A percentile compares a stretch with the other conserved stretches of the same genome.
Evolutionary conservation across 1,140 invertebrate genomes (phyloP).

Genomic region (Megalopta genalis): DNA sequence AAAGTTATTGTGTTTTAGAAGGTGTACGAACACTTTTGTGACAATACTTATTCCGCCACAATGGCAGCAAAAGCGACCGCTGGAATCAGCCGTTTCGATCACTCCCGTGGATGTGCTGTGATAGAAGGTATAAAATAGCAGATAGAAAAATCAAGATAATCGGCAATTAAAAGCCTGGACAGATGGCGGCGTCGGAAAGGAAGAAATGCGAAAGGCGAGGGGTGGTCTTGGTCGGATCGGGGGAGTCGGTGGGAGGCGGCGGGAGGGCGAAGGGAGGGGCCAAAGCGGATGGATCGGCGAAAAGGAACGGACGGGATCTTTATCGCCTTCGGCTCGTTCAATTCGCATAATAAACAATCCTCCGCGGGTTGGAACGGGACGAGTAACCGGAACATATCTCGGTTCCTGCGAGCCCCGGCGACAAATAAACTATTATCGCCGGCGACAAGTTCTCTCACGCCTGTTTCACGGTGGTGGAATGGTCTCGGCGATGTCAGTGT

Average conservation of each 20-base stretch:
- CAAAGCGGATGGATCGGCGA: slow-evolving; percentile 39
- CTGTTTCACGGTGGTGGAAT: slow-evolving; percentile 59
- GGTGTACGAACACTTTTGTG: too few relatives aligned
- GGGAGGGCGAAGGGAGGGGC: slow-evolving; percentile 18
- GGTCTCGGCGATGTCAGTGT: slow-evolving; percentile 41
- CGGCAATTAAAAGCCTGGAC: background rate
- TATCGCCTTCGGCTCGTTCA: slow-evolving; percentile 78
- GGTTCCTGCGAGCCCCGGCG: slow-evolving; percentile 68
- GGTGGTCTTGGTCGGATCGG: background rate
- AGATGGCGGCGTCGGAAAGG: background rate
- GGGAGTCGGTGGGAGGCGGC: background rate
- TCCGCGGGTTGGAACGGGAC: slow-evolving; percentile 67
- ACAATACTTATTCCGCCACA: too few relatives aligned
- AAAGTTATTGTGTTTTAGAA: too few relatives aligned
- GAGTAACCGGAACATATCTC: slow-evolving; percentile 80
- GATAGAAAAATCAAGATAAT: background rate
- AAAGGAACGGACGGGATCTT: slow-evolving; percentile 75
- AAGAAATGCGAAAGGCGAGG: slow-evolving; percentile 7
- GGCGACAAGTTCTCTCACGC: slow-evolving; percentile 80
- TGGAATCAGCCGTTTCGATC: too few relatives aligned
- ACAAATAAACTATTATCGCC: slow-evolving; percentile 81
- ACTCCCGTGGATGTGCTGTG: too few relatives aligned
- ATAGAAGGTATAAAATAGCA: too few relatives aligned
- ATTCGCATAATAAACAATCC: slow-evolving; percentile 80
- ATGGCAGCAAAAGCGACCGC: too few relatives aligned